These are phyloP conservation scores for Acanthisitta chloris DNA, from an alignment of 2,113 vertebrate species.

Conservation along the genomic window DNA sequence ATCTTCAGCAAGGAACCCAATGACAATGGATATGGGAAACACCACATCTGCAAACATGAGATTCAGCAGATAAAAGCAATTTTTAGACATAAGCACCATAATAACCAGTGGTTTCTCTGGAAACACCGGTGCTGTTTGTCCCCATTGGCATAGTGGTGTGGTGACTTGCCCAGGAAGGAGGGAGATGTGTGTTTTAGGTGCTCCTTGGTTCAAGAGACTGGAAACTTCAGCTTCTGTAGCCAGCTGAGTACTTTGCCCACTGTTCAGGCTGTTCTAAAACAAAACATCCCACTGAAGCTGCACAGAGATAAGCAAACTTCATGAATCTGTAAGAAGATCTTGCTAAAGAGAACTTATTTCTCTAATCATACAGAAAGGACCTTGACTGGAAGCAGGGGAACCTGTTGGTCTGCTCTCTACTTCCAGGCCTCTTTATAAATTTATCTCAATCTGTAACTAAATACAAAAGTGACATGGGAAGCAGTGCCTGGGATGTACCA, in stretches of 20 bases:
- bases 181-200: not conserved
- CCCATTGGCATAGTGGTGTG: not conserved
- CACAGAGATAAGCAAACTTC: not conserved
- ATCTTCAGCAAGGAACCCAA: not conserved
- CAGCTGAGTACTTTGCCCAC: not conserved
- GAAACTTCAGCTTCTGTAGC: not conserved
- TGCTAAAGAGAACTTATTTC: not conserved
- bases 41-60: not conserved
- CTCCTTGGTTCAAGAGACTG: not conserved
- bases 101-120: not conserved
- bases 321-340: not conserved
- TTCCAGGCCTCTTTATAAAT: not conserved
- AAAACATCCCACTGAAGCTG: not conserved
- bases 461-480: not conserved
- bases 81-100: not conserved
- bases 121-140: not conserved
- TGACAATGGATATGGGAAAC: not conserved
- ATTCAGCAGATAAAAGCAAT: not conserved
- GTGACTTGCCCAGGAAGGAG: not conserved
- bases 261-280: not conserved
- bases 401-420: not conserved
- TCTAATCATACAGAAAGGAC: not conserved
- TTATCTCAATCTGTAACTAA: not conserved
- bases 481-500: fast-evolving
- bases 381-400: not conserved